Base-by-base conservation (phyloP, 2,888 invertebrate genomes). In the Mimumesa dahlbomi region DNA sequence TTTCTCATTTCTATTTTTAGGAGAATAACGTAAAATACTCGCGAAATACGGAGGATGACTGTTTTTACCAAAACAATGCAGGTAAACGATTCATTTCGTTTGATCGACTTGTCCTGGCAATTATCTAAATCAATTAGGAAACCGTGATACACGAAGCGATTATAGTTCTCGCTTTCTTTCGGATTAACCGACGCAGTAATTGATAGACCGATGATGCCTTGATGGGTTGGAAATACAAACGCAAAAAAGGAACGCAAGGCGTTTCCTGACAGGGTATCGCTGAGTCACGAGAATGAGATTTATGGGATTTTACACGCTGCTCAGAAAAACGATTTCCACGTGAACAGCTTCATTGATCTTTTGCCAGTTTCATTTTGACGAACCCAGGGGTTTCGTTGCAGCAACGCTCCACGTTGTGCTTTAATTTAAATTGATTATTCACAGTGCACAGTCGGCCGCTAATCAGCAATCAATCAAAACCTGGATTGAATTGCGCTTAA, bases 281-380 rank as follows among this genome's bases (percentile, higher is more conserved):
- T 57, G 70, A 69, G 52, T 67, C 70, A 71, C 57, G 36, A 54
- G 53, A n/a, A 0, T 11, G 16, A 63, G 70, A 71, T 71, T 71
- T 71, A 71, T 67, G 70, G 52, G 67, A 53, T 67, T 67, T 61
- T 48, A 56, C 56, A 62, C 56, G 56, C 52, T 62, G 7, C 46
- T 49, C 16, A n/a, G 67, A 42, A 48, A 62, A 58, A 62, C 62
- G 50, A 46, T 70, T 68, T 67, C 67, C 57, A 31, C 42, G 56
- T 5, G 54, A 61, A 50, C 9, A 61, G 43, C 68, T 63, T 53
- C 70, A 50, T 52, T 22, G 52, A 62, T 34, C 52, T 49, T 7
- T 25, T 36, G 5, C 16, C 34, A 29, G 6, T 36, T 50, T 16
- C 19, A 49, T 11, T 43, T 40, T 4, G 19, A n/a, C 45, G 43